A percentile compares a stretch with the other conserved stretches of the same genome.
These are phyloP conservation scores for Aleiodes alternator DNA, from an alignment of 2,888 invertebrate species.

Conservation along the genomic window DNA sequence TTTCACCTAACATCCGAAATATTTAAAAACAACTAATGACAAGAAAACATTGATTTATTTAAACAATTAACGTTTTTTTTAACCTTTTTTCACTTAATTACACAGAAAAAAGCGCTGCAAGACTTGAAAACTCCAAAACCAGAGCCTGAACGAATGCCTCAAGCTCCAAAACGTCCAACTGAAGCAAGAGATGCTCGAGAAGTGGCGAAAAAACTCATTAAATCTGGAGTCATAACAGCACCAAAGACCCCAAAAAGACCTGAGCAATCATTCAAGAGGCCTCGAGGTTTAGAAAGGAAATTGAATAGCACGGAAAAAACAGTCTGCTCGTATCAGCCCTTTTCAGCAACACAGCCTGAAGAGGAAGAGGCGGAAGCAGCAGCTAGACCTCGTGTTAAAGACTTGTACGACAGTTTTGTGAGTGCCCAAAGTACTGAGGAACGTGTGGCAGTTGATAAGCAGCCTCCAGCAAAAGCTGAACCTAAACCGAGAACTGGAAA, in stretches of 20 bases:
- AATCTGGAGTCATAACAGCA: slow-evolving; percentile 93
- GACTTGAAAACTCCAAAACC: slow-evolving; percentile 90
- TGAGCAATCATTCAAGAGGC: slow-evolving; percentile 94
- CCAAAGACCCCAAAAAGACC: slow-evolving; percentile 89
- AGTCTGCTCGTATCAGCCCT: slow-evolving; percentile 92
- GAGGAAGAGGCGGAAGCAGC: slow-evolving; percentile 80
- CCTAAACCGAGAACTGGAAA: slow-evolving; percentile 84
- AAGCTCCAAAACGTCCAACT: slow-evolving; percentile 88
- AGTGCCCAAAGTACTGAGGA: slow-evolving; percentile 82
- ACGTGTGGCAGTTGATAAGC: slow-evolving; percentile 73
- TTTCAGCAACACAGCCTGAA: slow-evolving; percentile 89
- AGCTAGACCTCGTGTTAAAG: slow-evolving; percentile 79
- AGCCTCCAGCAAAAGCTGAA: slow-evolving; percentile 77
- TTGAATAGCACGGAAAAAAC: slow-evolving; percentile 84
- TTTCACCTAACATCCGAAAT: too few species aligned
- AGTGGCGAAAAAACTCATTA: slow-evolving; percentile 95
- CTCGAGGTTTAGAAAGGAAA: slow-evolving; percentile 87
- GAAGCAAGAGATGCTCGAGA: slow-evolving; percentile 95
- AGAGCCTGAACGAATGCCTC: slow-evolving; percentile 88
- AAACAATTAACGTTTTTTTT: too few species aligned
- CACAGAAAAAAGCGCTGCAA: slow-evolving; percentile 87
- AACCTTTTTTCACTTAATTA: not conserved
- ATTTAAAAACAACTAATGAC: too few species aligned
- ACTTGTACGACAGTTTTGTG: slow-evolving; percentile 87
- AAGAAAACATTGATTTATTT: too few species aligned